phyloP scores from a whole-genome alignment of 2,797 vertebrate genomes.

The Malurus leucopterus region DNA sequence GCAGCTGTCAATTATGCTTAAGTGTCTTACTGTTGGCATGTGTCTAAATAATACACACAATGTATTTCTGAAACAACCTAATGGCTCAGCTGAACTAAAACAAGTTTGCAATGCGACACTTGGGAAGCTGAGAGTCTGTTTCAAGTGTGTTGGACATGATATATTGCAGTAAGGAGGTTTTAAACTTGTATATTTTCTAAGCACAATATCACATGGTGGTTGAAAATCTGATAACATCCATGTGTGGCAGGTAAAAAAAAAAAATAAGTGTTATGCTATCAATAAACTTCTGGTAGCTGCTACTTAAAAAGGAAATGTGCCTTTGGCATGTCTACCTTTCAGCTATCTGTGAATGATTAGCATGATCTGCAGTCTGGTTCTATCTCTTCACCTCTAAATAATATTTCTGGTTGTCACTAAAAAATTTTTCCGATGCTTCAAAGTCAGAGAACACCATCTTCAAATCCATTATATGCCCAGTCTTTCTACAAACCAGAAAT shows the following conservation, averaged over 20 bases:
- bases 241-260: not conserved
- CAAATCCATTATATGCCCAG: not conserved
- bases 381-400: not conserved
- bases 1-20: not conserved
- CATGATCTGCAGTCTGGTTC: not conserved
- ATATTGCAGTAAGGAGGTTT: not conserved
- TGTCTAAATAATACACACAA: not conserved
- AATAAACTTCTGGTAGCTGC: not conserved
- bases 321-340: not conserved
- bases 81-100: conserved; percentile 6
- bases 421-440: not conserved
- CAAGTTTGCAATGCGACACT: not conserved
- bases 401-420: not conserved
- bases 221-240: not conserved
- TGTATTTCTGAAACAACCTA: not conserved
- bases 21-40: not conserved
- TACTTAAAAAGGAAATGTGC: not conserved
- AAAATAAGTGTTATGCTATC: not conserved
- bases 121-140: not conserved
- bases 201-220: accelerated
- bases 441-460: not conserved
- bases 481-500: not conserved
- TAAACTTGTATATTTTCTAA: not conserved
- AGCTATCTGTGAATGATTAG: not conserved
- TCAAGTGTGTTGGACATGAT: not conserved